These are phyloP conservation scores for Epinotia demarniana DNA, from an alignment of 2,888 invertebrate species.

Conservation along the genomic window DNA sequence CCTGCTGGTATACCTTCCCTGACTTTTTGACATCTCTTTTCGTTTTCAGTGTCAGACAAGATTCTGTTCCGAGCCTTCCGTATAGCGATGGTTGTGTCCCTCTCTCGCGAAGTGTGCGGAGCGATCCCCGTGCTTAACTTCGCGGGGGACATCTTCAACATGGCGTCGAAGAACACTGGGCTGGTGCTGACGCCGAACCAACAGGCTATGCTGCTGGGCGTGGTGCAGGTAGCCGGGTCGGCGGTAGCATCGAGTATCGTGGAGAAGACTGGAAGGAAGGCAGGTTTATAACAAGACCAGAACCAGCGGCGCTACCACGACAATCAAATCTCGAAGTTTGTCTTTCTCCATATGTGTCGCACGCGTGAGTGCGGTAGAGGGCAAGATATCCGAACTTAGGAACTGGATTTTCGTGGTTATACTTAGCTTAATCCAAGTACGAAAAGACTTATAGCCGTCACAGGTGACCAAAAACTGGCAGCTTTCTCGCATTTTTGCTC, in stretches of 20 bases:
- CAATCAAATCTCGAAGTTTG: no score
- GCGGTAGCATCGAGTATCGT: constrained; percentile 67
- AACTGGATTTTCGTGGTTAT: no score
- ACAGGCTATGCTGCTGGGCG: constrained; percentile 76
- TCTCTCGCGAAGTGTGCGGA: constrained; percentile 74
- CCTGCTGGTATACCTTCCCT: no score
- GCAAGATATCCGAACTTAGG: no score
- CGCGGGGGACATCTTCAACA: constrained; percentile 73
- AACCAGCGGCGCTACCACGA: neutral
- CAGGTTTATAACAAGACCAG: constrained; percentile 45
- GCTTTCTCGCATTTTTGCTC: no score
- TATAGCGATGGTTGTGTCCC: constrained; percentile 63
- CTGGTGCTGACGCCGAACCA: constrained; percentile 70
- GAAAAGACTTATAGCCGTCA: no score
- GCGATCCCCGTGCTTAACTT: constrained; percentile 74
- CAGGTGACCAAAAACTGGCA: no score
- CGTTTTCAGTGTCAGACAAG: constrained; percentile 67
- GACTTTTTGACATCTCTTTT: constrained; percentile 3
- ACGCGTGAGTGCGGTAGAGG: no score
- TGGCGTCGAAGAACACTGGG: constrained; percentile 61
- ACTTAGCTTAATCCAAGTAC: no score
- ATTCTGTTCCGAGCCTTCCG: constrained; percentile 69
- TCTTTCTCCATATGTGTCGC: no score
- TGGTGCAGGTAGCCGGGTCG: constrained; percentile 72
- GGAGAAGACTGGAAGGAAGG: constrained; percentile 75